Base-by-base conservation (phyloP, 2,797 vertebrate species). In the Thalassophryne amazonica region DNA sequence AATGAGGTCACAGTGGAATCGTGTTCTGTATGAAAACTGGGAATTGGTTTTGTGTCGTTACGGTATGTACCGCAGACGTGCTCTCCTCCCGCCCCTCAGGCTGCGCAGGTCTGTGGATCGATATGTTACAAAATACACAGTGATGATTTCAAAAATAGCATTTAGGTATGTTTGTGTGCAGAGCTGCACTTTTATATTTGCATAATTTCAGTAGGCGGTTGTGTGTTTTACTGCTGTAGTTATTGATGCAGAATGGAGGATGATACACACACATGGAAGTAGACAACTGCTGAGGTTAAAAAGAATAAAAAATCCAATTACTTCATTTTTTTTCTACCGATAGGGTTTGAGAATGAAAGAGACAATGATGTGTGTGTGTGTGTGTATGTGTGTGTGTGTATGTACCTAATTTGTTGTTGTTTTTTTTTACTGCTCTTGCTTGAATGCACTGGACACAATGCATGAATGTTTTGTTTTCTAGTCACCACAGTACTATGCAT, bases 51-150 rank as follows among this genome's bases (percentile, higher is more conserved):
- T 56, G 64, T 78, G 70, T 83, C 76, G 69, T 79, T 71, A 35
- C 76, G 48, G 59, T 59, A 75, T 71, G 55, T 54, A 68, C 50
- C 43, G 65, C 54, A 45, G 42, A 63, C 27, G 48, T 37, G 41
- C 45, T 49, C 41, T 79, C 47, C 40, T 25, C 53, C 62, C 39
- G 48, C 51, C 63, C 59, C 54, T 63, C 37, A 7, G 59, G 67
- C 72, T 69, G 59, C 66, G 65, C 42, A 61, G 69, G 65, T 38
- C 35, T 21, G 27, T 47, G 57, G 79, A 89, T 91, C 89, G 73
- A 89, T 89, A 80, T 1, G 20, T 80, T 83, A 85, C n/a, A 87
- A 88, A 88, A 90, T 88, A 87, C 52, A 55, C 18, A 74, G 20
- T 51, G 41, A 56, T 52, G 52, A 39, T 45, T 45, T 43, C 28